Evolutionary conservation across 2,888 invertebrate genomes (phyloP), one percentile per base, ranked within the genome.

Genomic region (Siphonodentalium dalli): DNA sequence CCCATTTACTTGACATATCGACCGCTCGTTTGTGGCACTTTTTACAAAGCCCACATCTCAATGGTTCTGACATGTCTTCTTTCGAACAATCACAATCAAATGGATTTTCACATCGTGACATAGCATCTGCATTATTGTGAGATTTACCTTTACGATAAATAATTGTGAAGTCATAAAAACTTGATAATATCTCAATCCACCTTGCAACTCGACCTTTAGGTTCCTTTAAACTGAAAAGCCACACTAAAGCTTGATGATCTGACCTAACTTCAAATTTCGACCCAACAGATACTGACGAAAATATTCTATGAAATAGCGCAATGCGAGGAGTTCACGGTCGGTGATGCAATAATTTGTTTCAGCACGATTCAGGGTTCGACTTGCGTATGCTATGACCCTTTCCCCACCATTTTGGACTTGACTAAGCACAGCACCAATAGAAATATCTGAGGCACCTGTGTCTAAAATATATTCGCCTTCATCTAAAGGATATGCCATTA

Each of bases 351-450:
- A 50, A 15, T 53, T 55, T n/a, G 21, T 26, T 23, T 54, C 54
- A 18, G 41, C 23, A 18, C 23, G 13, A 13, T 21, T 54, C 0
- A 49, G 20, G n/a, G 35, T 21, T 15, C 54, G 35, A 29, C 50
- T 50, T 11, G 50, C 54, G 41, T 50, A 54, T 13, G 33, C 31
- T 15, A 54, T 44, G 13, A 44, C 38, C 2, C 44, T 11, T 11
- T 31, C 33, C 0, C 9, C 13, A 11, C 39, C 50, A 13, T 43
- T 39, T 21, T 48, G 41, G 9, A 27, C 28, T 37, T 54, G 48
- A 23, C 38, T 42, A 11, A 48, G 29, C 11, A 54, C 54, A n/a
- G 48, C 48, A 8, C 54, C 42, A 9, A 54, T 34, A 1, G 48
- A 41, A 26, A 15, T 9, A 20, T n/a, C 40, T 18, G 40, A 28